Evolutionary conservation across 1,140 invertebrate species (phyloP).

Genomic region (Zaprionus ghesquierei): DNA sequence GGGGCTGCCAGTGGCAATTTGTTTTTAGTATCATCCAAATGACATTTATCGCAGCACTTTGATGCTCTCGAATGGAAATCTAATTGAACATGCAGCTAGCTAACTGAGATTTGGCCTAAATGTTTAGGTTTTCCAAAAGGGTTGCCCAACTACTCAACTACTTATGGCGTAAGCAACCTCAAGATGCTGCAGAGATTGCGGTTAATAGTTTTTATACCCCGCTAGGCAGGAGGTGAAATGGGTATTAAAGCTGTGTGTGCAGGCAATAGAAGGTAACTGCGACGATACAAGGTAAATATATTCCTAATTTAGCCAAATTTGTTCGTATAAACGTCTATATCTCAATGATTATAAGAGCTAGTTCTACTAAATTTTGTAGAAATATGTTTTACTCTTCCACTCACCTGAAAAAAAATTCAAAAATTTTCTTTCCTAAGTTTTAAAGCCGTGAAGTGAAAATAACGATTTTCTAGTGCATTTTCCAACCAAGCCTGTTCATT

Average conservation of each 20-base stretch:
- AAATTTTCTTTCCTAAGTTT: background rate
- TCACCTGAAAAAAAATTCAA: background rate
- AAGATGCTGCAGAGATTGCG: background rate
- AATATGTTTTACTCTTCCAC: background rate
- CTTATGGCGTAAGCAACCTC: background rate
- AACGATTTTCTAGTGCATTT: too few species aligned
- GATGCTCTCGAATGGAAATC: conserved; percentile 73
- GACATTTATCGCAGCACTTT: conserved; percentile 63
- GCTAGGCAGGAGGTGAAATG: background rate
- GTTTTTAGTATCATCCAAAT: conserved; percentile 57
- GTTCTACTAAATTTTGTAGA: background rate
- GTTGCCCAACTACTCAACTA: background rate
- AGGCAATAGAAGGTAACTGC: too few species aligned
- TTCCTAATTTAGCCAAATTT: background rate
- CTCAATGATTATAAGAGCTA: background rate
- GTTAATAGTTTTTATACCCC: background rate
- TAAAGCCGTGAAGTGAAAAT: background rate
- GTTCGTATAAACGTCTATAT: background rate
- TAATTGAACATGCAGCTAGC: conserved; percentile 48
- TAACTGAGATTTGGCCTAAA: conserved; percentile 9
- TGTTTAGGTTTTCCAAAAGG: background rate
- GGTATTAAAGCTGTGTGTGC: too few species aligned
- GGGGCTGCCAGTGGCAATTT: conserved; percentile 55
- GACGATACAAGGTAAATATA: too few species aligned
- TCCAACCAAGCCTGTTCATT: too few species aligned